Evolutionary conservation across 2,113 vertebrate species (phyloP).

Genomic region (Amblyopsis rosae): DNA sequence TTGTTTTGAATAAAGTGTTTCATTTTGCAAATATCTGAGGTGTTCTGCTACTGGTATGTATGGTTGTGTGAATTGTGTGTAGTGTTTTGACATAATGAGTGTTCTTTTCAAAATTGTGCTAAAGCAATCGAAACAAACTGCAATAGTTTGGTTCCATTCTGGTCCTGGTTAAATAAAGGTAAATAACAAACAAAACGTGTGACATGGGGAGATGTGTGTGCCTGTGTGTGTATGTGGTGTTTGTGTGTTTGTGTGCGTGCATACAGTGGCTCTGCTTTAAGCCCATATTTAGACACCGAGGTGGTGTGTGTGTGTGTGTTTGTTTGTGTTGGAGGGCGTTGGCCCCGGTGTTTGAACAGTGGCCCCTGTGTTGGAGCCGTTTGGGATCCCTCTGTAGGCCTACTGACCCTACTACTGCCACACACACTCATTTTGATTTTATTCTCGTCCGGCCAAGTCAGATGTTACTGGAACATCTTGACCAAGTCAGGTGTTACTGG

Average conservation of each 20-base stretch:
- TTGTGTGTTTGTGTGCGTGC: constrained; percentile 40
- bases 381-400: constrained; percentile 11
- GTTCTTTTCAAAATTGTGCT: too few species aligned
- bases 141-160: too few species aligned
- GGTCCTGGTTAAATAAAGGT: too few species aligned
- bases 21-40: too few species aligned
- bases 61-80: too few species aligned
- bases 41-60: too few species aligned
- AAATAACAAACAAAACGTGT: too few species aligned
- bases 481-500: not conserved
- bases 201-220: not conserved
- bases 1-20: not conserved
- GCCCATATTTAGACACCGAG: constrained; percentile 22
- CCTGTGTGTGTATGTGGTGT: constrained; percentile 26
- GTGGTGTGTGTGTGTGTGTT: constrained; percentile 48
- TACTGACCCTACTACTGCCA: constrained; percentile 14
- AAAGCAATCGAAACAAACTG: too few species aligned
- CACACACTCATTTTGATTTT: constrained; percentile 47
- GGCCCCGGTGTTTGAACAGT: constrained; percentile 39
- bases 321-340: constrained; percentile 30
- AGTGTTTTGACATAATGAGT: too few species aligned
- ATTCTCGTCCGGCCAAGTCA: constrained; percentile 43
- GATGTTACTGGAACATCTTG: constrained; percentile 28
- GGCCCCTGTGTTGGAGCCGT: constrained; percentile 38
- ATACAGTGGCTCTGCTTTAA: constrained; percentile 17